Percentiles rank a stretch among this genome's conserved stretches.
Conservation (phyloP, 2,797 vertebrate genomes). For the Crenichthys baileyi region DNA sequence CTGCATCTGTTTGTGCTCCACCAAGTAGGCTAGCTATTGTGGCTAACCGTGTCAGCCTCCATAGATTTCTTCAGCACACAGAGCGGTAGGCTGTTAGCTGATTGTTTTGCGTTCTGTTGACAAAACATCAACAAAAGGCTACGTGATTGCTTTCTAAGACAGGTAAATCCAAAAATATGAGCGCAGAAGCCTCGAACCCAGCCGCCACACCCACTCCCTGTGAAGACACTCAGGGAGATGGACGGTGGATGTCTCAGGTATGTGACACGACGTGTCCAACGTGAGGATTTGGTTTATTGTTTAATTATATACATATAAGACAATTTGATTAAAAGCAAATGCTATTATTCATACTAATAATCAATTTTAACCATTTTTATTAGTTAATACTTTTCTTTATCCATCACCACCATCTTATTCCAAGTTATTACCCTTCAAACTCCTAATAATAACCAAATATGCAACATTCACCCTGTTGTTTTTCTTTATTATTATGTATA, state of each 20-base stretch:
- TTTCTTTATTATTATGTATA: background rate
- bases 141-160: conserved; percentile 40
- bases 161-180: conserved; percentile 79
- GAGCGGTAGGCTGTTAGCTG: background rate
- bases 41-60: conserved; percentile 49
- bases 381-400: background rate
- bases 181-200: conserved; percentile 83
- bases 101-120: conserved; percentile 13
- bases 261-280: conserved; percentile 50
- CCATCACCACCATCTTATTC: background rate
- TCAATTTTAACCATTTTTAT: background rate
- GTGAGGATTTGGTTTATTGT: background rate
- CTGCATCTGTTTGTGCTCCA: conserved; percentile 23
- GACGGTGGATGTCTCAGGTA: conserved; percentile 92
- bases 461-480: background rate
- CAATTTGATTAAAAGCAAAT: background rate
- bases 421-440: background rate
- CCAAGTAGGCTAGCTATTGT: conserved; percentile 54
- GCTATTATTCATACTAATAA: too few species aligned
- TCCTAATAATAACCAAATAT: background rate
- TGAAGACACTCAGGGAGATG: conserved; percentile 87
- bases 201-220: conserved; percentile 88
- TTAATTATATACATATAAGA: background rate
- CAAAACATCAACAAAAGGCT: conserved; percentile 9
- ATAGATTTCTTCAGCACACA: conserved; percentile 10